Evolutionary conservation across 2,113 vertebrate species (phyloP).

Genomic region (Heliornis fulica): DNA sequence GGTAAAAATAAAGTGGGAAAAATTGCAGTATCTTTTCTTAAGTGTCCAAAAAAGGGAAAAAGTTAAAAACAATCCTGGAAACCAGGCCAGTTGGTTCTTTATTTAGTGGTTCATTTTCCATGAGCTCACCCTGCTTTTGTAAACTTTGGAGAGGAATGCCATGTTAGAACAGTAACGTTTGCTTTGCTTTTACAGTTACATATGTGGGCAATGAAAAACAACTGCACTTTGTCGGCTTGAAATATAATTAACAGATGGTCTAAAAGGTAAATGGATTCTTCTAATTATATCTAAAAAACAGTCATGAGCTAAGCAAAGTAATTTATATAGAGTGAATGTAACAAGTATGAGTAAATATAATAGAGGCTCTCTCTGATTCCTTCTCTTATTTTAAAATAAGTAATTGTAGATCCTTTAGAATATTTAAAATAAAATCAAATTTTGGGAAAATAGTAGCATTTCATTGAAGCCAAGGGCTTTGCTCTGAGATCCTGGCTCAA

Average conservation of each 20-base stretch:
- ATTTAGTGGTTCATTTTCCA: constrained; percentile 54
- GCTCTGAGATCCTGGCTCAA: background rate
- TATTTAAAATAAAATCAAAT: background rate
- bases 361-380: background rate
- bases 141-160: constrained; percentile 22
- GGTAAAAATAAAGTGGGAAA: constrained; percentile 19
- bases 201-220: constrained; percentile 32
- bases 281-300: background rate
- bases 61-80: constrained; percentile 16
- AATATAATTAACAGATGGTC: constrained; percentile 6
- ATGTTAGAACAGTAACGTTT: background rate
- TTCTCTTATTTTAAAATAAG: background rate
- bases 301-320: background rate
- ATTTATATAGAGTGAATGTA: background rate
- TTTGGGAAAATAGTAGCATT: background rate
- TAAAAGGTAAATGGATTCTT: constrained; percentile 3
- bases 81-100: background rate
- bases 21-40: constrained; percentile 26
- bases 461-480: background rate
- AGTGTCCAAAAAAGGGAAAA: constrained; percentile 26
- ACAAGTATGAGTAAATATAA: background rate
- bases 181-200: constrained; percentile 22
- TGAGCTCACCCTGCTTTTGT: constrained; percentile 28
- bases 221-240: background rate
- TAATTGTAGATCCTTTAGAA: background rate